A percentile compares a stretch with the other conserved stretches of the same genome.
Conservation (phyloP, 2,797 vertebrate species). For the Dryobates pubescens region DNA sequence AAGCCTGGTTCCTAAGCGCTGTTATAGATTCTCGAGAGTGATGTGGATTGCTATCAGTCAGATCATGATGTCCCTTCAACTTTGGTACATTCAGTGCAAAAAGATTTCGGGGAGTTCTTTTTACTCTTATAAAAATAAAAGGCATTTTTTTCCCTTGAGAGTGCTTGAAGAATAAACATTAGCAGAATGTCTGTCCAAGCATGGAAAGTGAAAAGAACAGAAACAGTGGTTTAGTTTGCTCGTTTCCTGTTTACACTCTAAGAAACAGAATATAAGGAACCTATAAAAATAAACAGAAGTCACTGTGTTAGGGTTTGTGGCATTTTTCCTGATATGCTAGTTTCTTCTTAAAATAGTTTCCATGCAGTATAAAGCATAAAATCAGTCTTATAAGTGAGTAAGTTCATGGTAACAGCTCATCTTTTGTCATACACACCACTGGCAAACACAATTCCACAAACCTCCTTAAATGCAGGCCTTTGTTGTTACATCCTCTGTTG, state of each 20-base stretch:
- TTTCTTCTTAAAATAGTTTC: slow-evolving; percentile 75
- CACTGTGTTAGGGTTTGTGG: slow-evolving; percentile 68
- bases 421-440: slow-evolving; percentile 68
- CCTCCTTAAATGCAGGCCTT: slow-evolving; percentile 52
- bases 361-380: slow-evolving; percentile 83
- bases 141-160: slow-evolving; percentile 77
- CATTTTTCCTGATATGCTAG: slow-evolving; percentile 77
- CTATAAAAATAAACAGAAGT: slow-evolving; percentile 83
- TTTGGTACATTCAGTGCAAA: slow-evolving; percentile 99
- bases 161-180: slow-evolving; percentile 76
- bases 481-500: slow-evolving; percentile 31
- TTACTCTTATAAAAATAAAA: slow-evolving; percentile 83
- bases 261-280: slow-evolving; percentile 76
- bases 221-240: slow-evolving; percentile 50
- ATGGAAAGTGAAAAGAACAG: slow-evolving; percentile 72
- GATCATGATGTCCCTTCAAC: slow-evolving; percentile 74
- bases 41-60: slow-evolving; percentile 70
- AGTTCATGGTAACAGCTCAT: slow-evolving; percentile 68
- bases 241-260: slow-evolving; percentile 73
- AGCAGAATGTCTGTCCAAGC: slow-evolving; percentile 72
- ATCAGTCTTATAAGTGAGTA: slow-evolving; percentile 62
- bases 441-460: slow-evolving; percentile 71
- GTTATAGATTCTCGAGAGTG: slow-evolving; percentile 69
- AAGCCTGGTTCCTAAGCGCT: slow-evolving; percentile 69
- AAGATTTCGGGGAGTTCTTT: slow-evolving; percentile 76